These are phyloP conservation scores for Neomicropteryx cornuta DNA, from an alignment of 1,140 invertebrate species.

Conservation along the genomic window DNA sequence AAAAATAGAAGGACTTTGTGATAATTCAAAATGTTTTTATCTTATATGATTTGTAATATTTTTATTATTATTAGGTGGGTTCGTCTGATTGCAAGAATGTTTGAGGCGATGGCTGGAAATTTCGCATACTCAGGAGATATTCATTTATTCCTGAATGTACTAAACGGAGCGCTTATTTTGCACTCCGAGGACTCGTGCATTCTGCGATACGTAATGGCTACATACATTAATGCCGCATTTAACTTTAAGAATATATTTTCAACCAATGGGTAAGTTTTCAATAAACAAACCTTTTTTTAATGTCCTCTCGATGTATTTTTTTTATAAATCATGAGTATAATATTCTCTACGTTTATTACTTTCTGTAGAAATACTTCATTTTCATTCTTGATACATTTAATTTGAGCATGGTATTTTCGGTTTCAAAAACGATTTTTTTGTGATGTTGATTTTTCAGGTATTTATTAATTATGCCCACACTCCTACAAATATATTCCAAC, in stretches of 20 bases:
- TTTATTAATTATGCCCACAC: slow-evolving; percentile 92
- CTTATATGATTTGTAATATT: no score
- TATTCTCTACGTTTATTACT: not conserved
- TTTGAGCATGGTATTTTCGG: not conserved
- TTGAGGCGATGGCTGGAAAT: slow-evolving; percentile 96
- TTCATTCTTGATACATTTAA: not conserved
- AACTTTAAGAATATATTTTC: slow-evolving; percentile 99
- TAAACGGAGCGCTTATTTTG: slow-evolving; percentile 93
- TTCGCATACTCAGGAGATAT: slow-evolving; percentile 97
- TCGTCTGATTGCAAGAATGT: slow-evolving; percentile 91
- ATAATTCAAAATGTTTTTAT: no score
- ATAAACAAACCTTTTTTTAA: no score
- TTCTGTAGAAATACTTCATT: not conserved
- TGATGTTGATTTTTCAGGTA: slow-evolving; percentile 64
- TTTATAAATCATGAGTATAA: no score
- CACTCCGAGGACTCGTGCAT: slow-evolving; percentile 96
- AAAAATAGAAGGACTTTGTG: no score
- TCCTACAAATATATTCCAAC: slow-evolving; percentile 93
- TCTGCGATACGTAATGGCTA: slow-evolving; percentile 89
- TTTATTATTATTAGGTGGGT: slow-evolving; percentile 84
- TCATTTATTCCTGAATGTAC: slow-evolving; percentile 93
- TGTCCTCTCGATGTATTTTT: no score
- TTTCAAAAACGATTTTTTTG: no score
- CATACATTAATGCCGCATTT: slow-evolving; percentile 93
- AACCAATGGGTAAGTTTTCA: slow-evolving; percentile 74